A percentile compares a stretch with the other conserved stretches of the same genome.
Conservation (phyloP, 1,140 invertebrate species). For the Bombyx mandarina region DNA sequence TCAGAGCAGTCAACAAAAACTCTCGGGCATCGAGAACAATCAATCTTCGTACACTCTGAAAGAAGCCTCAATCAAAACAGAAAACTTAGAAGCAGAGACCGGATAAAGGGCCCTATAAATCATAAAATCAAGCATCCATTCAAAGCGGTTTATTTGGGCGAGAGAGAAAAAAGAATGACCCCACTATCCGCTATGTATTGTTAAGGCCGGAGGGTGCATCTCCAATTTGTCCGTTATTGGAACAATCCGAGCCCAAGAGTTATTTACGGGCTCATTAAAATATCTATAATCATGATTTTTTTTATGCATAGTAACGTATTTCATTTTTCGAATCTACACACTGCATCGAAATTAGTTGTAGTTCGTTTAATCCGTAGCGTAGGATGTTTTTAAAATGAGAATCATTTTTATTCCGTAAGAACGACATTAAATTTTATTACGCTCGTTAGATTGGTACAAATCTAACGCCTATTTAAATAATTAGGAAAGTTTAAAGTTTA, state of each 20-base stretch:
- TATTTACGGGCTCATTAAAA: slow-evolving; percentile 64
- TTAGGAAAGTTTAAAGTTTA: slow-evolving; percentile 5
- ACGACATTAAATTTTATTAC: slow-evolving; percentile 24
- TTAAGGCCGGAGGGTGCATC: slow-evolving; percentile 49
- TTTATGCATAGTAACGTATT: slow-evolving; percentile 14
- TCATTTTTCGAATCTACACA: background rate
- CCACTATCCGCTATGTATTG: slow-evolving; percentile 36
- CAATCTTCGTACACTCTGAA: slow-evolving; percentile 58
- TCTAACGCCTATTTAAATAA: slow-evolving; percentile 17
- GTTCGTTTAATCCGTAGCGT: slow-evolving; percentile 25
- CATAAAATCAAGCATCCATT: slow-evolving; percentile 66
- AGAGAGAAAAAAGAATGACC: slow-evolving; percentile 41
- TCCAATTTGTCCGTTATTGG: slow-evolving; percentile 57
- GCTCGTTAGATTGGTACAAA: slow-evolving; percentile 20
- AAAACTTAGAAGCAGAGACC: slow-evolving; percentile 53
- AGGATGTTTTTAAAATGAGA: slow-evolving; percentile 45
- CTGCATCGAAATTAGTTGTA: background rate
- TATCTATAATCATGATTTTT: slow-evolving; percentile 45
- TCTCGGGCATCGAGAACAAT: slow-evolving; percentile 63
- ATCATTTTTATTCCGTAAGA: slow-evolving; percentile 38
- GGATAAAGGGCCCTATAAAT: slow-evolving; percentile 65
- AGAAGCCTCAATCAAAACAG: slow-evolving; percentile 68
- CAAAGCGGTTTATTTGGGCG: slow-evolving; percentile 52
- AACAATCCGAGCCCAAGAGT: slow-evolving; percentile 42
- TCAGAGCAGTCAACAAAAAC: slow-evolving; percentile 52